Conservation (phyloP, 2,113 vertebrate genomes). For the Oryzias woworae region DNA sequence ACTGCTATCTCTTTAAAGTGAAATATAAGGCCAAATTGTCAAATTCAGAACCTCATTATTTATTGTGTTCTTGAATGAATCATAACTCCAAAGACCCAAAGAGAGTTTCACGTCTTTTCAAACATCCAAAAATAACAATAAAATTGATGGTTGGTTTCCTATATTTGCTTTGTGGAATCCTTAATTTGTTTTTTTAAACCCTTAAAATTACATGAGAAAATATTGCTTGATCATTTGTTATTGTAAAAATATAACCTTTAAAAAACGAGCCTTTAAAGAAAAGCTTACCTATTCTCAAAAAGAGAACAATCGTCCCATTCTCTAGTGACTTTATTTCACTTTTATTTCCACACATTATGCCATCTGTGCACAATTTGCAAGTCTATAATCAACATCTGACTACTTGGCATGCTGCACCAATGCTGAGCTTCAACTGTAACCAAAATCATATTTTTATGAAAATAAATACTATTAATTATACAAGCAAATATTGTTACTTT, state of each 20-base stretch:
- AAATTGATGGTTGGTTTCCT: neutral
- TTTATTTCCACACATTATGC: too few relatives aligned
- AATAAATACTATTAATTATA: too few relatives aligned
- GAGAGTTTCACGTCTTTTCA: neutral
- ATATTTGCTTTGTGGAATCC: neutral
- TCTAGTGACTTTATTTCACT: too few relatives aligned
- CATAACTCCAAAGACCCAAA: neutral
- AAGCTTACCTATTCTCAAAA: too few relatives aligned
- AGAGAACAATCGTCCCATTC: too few relatives aligned
- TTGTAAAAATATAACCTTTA: neutral
- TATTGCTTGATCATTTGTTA: neutral
- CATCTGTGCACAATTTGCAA: too few relatives aligned
- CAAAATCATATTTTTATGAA: too few relatives aligned
- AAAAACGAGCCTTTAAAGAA: too few relatives aligned
- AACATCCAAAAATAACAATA: neutral
- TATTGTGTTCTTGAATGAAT: neutral
- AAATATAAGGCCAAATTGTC: constrained; percentile 12
- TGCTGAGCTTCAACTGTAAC: too few relatives aligned
- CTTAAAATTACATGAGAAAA: neutral
- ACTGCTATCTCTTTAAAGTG: constrained; percentile 12
- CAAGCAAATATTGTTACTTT: neutral
- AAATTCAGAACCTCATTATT: neutral
- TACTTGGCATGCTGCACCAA: too few relatives aligned
- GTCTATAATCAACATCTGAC: too few relatives aligned
- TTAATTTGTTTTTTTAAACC: neutral